Evolutionary conservation across 2,888 invertebrate species (phyloP), one percentile per base, ranked within the genome.

Genomic region (Agrochola litura): DNA sequence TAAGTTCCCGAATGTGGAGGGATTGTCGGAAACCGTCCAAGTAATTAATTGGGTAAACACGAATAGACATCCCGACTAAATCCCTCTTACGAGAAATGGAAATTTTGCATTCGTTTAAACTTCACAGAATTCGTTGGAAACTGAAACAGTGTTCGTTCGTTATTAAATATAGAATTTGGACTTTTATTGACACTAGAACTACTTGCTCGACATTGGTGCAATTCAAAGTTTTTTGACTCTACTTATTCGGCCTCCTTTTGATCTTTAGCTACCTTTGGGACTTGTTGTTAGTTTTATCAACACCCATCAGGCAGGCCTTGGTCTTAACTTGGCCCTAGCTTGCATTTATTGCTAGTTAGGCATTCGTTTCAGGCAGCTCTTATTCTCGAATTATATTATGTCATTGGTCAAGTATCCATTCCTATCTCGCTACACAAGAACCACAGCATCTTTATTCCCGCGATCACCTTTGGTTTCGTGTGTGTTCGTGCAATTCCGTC

Each of bases 11-110:
- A 91, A 91, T 92, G 91, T 92, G 91, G 90, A 86, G 90, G 86
- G 90, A 90, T 92, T 90, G 88, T 86, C 84, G 88, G 89, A 90
- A 91, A 89, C 88, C 90, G 86, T 86, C 88, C 82, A 76, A 84
- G 87, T 91, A 93, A 94, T 95, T 95, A 93, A 93, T 92, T 93
- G 89, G 90, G 91, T 93, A 94, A 93, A 94, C 92, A 92, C 87
- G 87, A 88, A 83, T 88, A 86, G 84, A 81, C 84, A 85, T 81
- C 71, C 78, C 79, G 46, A 75, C 65, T 74, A 89, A 89, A 90
- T 90, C 89, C 86, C 84, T 79, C 82, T 82, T 86, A 84, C 83
- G 84, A 81, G 86, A 87, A 88, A 85, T 88, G 74, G 81, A 82
- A 84, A 84, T 83, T 79, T 80, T 75, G 64, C 76, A 83, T 82